Percentiles rank a stretch among this genome's conserved stretches.
Conservation (phyloP, 2,113 vertebrate genomes). For the Hemibagrus wyckioides region DNA sequence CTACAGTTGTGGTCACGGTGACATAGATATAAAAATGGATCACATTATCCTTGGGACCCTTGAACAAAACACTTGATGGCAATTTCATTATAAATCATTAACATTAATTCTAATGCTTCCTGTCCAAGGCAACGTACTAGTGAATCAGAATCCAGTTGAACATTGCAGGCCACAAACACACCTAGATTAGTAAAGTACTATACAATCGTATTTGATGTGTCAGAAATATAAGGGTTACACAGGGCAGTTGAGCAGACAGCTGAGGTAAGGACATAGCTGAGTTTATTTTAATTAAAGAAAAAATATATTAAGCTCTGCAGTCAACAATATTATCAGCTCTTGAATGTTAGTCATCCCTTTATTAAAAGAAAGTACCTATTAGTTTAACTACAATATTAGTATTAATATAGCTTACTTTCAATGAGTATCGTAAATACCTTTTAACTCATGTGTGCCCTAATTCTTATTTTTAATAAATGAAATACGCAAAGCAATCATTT, state of each 20-base stretch:
- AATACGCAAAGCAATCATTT: no score
- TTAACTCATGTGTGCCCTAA: no score
- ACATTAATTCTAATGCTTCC: background rate
- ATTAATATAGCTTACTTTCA: no score
- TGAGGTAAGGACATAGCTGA: background rate
- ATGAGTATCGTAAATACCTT: no score
- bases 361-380: no score
- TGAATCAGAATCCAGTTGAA: background rate
- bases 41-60: no score
- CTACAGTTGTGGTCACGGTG: background rate
- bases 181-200: background rate
- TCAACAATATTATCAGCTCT: background rate
- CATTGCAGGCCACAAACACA: background rate
- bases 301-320: background rate
- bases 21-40: background rate
- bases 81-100: background rate
- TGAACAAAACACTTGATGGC: background rate
- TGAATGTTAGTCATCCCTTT: background rate
- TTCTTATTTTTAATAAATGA: no score
- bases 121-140: background rate
- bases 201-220: background rate
- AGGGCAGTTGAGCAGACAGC: background rate
- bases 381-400: no score
- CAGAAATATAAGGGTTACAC: background rate
- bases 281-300: background rate